Evolutionary conservation across 2,797 vertebrate species (phyloP).

Genomic region (Pteropus rufus): DNA sequence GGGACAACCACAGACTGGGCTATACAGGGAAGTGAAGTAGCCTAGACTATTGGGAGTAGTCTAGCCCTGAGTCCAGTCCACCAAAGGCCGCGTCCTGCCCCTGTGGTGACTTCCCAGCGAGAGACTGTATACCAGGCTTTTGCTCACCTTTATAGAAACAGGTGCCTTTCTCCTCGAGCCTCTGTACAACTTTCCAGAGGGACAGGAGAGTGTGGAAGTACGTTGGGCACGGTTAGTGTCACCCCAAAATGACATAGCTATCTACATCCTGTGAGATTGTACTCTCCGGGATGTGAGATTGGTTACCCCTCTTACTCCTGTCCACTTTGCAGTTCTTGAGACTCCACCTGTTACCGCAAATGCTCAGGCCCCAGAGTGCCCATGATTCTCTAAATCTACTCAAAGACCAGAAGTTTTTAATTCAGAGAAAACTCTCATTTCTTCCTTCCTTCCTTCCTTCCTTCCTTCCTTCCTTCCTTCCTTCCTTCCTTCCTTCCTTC

Average conservation of each 20-base stretch:
- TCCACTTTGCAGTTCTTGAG: not conserved
- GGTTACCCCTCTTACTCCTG: not conserved
- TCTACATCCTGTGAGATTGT: not conserved
- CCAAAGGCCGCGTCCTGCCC: not conserved
- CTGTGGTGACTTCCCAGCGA: not conserved
- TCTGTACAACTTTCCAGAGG: not conserved
- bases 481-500: no score
- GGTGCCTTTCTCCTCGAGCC: not conserved
- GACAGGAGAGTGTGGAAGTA: not conserved
- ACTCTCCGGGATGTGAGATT: not conserved
- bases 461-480: no score
- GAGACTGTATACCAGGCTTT: not conserved
- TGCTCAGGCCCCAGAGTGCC: not conserved
- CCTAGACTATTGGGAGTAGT: not conserved
- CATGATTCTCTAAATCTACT: not conserved
- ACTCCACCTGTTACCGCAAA: constrained; percentile 27
- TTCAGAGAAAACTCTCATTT: constrained; percentile 36
- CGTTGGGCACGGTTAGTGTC: not conserved
- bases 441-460: not conserved
- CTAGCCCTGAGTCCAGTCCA: not conserved
- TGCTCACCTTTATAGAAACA: not conserved
- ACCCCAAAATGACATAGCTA: not conserved
- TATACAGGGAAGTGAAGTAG: no score
- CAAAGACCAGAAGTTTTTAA: constrained; percentile 33
- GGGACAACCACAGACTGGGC: not conserved